Conservation (phyloP, 37 sponge, comb jelly and placozoan genomes). For the Geodia barretti region DNA sequence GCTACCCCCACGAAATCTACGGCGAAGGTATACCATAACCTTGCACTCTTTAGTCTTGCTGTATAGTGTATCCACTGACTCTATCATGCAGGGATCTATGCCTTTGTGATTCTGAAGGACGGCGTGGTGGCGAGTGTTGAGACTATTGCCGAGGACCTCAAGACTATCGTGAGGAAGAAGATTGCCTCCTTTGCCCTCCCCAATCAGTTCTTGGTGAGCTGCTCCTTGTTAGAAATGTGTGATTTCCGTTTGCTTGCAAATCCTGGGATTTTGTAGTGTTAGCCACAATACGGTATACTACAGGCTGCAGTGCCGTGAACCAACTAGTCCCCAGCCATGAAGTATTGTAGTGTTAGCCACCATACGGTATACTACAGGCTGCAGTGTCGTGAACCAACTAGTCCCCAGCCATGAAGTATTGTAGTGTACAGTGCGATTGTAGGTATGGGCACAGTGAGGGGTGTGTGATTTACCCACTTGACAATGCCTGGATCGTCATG, state of each 20-base stretch:
- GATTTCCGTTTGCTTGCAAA: background rate
- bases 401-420: background rate
- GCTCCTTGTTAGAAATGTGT: background rate
- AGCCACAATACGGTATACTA: background rate
- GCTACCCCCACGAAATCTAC: slow-evolving; percentile 85
- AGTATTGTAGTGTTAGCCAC: too few species aligned
- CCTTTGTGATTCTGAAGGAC: slow-evolving; percentile 85
- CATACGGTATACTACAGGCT: background rate
- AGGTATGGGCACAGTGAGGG: too few species aligned
- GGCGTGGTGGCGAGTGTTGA: slow-evolving; percentile 59
- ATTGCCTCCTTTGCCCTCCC: slow-evolving; percentile 94
- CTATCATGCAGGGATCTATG: slow-evolving; percentile 45
- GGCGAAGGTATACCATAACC: slow-evolving; percentile 80
- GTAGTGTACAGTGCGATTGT: too few species aligned
- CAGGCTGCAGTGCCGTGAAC: background rate
- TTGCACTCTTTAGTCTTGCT: too few species aligned
- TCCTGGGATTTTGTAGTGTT: background rate
- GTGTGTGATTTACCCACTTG: too few species aligned
- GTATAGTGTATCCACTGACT: too few species aligned
- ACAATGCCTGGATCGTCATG: too few species aligned
- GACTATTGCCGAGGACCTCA: slow-evolving; percentile 29
- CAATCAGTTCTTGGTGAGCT: slow-evolving; percentile 74
- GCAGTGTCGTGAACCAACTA: background rate
- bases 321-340: background rate
- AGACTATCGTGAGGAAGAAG: slow-evolving; percentile 52